These are phyloP conservation scores for Bruchidius siliquastri DNA, from an alignment of 2,888 invertebrate species.

Conservation along the genomic window DNA sequence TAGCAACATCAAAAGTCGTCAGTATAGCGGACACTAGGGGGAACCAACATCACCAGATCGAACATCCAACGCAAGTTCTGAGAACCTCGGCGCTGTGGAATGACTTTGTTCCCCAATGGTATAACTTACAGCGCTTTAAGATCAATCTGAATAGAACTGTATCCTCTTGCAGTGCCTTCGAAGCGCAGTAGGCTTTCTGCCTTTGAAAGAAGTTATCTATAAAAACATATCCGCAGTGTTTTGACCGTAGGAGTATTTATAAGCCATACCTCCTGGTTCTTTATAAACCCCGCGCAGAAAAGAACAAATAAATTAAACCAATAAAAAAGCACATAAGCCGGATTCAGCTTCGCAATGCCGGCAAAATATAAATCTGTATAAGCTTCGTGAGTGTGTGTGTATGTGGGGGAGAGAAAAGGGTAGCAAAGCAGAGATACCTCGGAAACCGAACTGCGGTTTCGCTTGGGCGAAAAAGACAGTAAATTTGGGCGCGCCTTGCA, in stretches of 20 bases:
- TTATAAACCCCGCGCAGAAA: neutral
- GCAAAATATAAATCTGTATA: neutral
- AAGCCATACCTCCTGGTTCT: neutral
- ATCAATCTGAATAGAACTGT: no score
- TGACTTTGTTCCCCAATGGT: no score
- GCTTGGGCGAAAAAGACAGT: conserved; percentile 18
- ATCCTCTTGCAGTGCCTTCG: no score
- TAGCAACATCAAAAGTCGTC: no score
- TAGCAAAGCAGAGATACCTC: conserved; percentile 12
- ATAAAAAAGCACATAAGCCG: neutral
- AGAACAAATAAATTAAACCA: neutral
- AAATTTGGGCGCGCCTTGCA: conserved; percentile 31
- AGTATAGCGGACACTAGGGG: no score
- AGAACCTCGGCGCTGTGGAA: no score
- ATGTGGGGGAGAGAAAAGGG: conserved; percentile 5
- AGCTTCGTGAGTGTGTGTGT: neutral
- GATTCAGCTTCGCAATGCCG: neutral
- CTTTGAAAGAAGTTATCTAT: no score
- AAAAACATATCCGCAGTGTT: neutral
- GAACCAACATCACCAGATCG: no score
- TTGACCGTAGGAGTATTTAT: neutral
- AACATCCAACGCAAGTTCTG: no score
- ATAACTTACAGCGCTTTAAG: no score
- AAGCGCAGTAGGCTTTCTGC: no score
- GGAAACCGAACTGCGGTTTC: conserved; percentile 22